Base-by-base conservation (phyloP, 2,888 invertebrate genomes). In the Dicyrtomina minuta region DNA sequence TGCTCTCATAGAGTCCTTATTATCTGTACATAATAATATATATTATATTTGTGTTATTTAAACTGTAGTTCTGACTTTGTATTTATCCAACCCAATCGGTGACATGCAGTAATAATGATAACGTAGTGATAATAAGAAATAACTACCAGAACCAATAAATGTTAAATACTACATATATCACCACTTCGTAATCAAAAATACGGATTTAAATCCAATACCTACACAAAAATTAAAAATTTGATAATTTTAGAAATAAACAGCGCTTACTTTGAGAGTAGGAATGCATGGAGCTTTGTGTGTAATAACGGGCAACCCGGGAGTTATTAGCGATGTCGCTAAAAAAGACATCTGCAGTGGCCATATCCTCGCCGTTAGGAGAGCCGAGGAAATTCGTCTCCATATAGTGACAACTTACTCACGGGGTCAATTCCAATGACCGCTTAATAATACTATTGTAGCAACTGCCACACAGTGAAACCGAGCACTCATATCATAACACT, bases 321-420 rank as follows among this genome's bases (percentile, higher is more conserved):
- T 73, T 75, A 64, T 68, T 71, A 46, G 73, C 68, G 70, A 75
- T 75, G 73, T 77, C 77, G 67, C 70, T 70, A 66, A 77, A 77
- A 70, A 77, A 77, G 56, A 77, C 77, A 72, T 77, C 77, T 65
- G 77, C 77, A 71, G 75, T 73, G 71, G 77, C 77, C 77, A 77
- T 77, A 66, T 64, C 69, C 67, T 70, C 72, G 67, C 70, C 72
- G 71, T 69, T 71, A 41, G 68, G 56, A 56, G 69, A 61, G 39
- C 70, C 70, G 27, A 68, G 41, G 60, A 72, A 68, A 65, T 72
- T 72, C 66, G 70, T 68, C 68, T 72, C 72, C 72, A 72, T 72
- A 72, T 58, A 72, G 17, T 68, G 17, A 33, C 39, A 17, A 53
- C 51, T 53, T 56, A 4, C 56, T 49, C 64, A 41, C 24, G 15